These are phyloP conservation scores for Macrotis lagotis DNA, from an alignment of 2,113 vertebrate species.

Conservation along the genomic window DNA sequence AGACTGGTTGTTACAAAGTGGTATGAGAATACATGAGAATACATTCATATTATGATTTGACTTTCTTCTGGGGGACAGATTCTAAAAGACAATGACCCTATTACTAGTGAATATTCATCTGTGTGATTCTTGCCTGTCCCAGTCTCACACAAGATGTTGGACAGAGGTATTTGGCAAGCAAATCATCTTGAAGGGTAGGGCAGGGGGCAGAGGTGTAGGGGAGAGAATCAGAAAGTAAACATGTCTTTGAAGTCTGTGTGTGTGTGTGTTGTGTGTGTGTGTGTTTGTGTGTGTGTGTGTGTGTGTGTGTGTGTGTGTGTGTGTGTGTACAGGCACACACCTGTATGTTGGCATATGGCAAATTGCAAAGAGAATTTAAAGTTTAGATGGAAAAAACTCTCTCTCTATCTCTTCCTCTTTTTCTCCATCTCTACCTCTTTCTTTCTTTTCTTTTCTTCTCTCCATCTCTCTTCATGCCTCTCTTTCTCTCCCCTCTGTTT, in stretches of 20 bases:
- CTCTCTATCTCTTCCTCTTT: fast-evolving
- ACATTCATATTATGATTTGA: conserved; percentile 21
- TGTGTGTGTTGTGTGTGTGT: not conserved
- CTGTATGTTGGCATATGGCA: not conserved
- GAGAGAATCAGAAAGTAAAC: not conserved
- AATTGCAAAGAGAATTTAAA: not conserved
- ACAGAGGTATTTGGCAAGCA: conserved; percentile 6
- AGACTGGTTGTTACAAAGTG: conserved; percentile 50
- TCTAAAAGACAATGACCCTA: conserved; percentile 36
- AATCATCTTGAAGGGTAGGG: not conserved
- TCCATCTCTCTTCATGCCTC: too few species aligned
- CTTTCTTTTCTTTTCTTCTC: not conserved
- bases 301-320: not conserved
- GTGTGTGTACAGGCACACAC: fast-evolving
- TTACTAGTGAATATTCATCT: conserved; percentile 64
- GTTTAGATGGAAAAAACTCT: conserved; percentile 33
- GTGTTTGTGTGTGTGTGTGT: fast-evolving
- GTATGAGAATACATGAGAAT: conserved; percentile 44
- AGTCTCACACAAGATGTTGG: conserved; percentile 43
- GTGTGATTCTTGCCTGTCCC: conserved; percentile 37
- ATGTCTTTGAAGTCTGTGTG: not conserved
- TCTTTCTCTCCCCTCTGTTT: not conserved
- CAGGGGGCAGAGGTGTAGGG: not conserved
- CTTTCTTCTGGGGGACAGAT: conserved; percentile 46
- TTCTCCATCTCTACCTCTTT: too few species aligned